Evolutionary conservation across 2,797 vertebrate species (phyloP).

Genomic region (Centropyge bicolor): DNA sequence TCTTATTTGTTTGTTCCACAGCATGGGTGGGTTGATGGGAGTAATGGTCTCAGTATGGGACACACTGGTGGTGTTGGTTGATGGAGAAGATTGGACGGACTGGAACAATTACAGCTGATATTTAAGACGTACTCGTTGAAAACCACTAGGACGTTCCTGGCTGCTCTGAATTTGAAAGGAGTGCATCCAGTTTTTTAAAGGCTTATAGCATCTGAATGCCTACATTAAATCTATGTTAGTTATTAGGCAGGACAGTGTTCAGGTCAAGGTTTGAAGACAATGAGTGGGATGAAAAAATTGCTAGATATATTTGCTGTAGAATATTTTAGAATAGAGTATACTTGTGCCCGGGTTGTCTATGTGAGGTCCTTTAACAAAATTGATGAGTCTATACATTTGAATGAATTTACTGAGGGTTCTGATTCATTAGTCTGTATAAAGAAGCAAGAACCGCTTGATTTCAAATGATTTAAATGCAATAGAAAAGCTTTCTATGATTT

Average conservation of each 20-base stretch:
- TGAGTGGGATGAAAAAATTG: neutral
- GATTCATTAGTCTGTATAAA: neutral
- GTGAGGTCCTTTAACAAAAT: neutral
- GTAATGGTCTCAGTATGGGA: slow-evolving; percentile 69
- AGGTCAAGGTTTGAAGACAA: neutral
- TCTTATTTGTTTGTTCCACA: slow-evolving; percentile 64
- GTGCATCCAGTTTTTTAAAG: slow-evolving; percentile 1
- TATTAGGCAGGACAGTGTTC: neutral
- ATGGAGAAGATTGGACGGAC: slow-evolving; percentile 29
- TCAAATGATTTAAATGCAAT: too few species aligned
- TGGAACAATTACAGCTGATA: slow-evolving; percentile 59
- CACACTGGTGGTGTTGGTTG: slow-evolving; percentile 39
- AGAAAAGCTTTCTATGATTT: neutral
- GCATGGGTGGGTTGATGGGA: slow-evolving; percentile 50
- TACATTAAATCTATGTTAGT: slow-evolving; percentile 11
- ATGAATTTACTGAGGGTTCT: neutral
- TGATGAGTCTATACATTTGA: neutral
- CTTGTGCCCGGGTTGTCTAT: neutral
- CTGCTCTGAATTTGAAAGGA: slow-evolving; percentile 39
- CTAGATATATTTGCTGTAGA: neutral
- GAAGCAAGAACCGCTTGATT: too few species aligned
- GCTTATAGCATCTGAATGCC: neutral
- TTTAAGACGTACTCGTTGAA: slow-evolving; percentile 43
- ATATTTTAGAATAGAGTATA: neutral
- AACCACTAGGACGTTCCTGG: slow-evolving; percentile 17